Evolutionary conservation across 92 coral and sea anemone species (phyloP).

Genomic region (Epizoanthus fatuus): DNA sequence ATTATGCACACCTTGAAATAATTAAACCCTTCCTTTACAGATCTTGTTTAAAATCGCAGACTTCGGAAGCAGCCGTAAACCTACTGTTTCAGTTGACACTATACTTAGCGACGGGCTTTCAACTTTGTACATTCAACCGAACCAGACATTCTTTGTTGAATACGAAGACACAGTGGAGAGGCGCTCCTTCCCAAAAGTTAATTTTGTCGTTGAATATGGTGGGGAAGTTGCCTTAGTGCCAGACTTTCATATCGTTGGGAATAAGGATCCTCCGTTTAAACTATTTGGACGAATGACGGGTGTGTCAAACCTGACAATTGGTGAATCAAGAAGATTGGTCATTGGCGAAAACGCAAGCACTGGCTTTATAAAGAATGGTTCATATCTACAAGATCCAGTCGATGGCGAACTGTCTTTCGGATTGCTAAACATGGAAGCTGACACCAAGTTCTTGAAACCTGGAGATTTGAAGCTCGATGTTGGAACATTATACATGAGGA

Average conservation of each 20-base stretch:
- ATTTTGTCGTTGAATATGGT: conserved; percentile 62
- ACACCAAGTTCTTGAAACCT: conserved; percentile 41
- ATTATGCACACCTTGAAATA: no score
- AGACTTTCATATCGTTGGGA: conserved; percentile 71
- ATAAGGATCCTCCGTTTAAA: conserved; percentile 58
- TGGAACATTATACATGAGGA: conserved; percentile 70
- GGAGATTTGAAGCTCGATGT: conserved; percentile 60
- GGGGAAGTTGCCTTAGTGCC: conserved; percentile 69
- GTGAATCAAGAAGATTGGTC: conserved; percentile 32
- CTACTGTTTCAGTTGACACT: conserved; percentile 54
- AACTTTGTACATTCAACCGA: conserved; percentile 60
- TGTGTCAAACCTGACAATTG: conserved; percentile 71
- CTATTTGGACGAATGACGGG: conserved; percentile 71
- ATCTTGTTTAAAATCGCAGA: conserved; percentile 57
- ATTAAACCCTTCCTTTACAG: conserved; percentile 20
- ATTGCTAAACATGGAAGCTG: conserved; percentile 57
- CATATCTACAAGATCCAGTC: conserved; percentile 50
- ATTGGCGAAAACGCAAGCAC: conserved; percentile 64
- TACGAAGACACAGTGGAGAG: conserved; percentile 69
- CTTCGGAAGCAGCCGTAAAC: conserved; percentile 27
- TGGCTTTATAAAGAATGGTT: conserved; percentile 53
- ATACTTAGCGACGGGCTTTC: conserved; percentile 69
- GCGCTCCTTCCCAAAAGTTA: conserved; percentile 70
- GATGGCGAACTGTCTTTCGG: conserved; percentile 69
- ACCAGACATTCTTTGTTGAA: conserved; percentile 71